Evolutionary conservation across 2,797 vertebrate genomes (phyloP), one percentile per base, ranked within the genome.

Genomic region (Spinus pinus): DNA sequence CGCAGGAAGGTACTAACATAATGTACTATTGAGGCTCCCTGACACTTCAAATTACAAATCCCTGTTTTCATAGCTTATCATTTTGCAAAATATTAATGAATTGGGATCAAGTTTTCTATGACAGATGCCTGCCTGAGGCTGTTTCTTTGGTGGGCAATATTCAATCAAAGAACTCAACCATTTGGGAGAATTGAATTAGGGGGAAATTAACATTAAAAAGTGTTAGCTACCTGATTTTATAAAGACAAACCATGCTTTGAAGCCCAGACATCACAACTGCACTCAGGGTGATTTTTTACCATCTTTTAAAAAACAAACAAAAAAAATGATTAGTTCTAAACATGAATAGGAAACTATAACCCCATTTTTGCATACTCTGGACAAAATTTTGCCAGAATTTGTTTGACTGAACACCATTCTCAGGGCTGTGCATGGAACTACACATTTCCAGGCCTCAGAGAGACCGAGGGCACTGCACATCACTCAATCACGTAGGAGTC

Each of bases 21-120:
- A 72, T 23, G 18, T 58, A 78, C 35, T 57, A 22, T 14, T 41
- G 82, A 72, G 35, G 31, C 17, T 90, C 21, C 25, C 57, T 83
- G 82, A 88, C 50, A 65, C 25, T 81, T 86, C 44, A 44, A 72
- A 88, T 72, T 83, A 91, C 25, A 90, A 81, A 86, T 75, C 8
- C 4, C 20, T 72, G 6, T 61, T 86, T 82, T 86, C 35, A 83
- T 9, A 72, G 6, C 8, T 86, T 75, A 65, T 60, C 75, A 81
- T 84, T 95, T 75, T 81, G 49, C 50, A 79, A 90, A 91, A 88
- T 95, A 94, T 66, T 90, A 83, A 94, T 91, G 62, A 83, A 90
- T 51, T 81, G 42, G 79, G 49, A 24, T 88, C 22, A 86, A 57
- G 44, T 75, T 88, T 95, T 90, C 64, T 75, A 65, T 75, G 77